Evolutionary conservation across 1,140 invertebrate species (phyloP).

Genomic region (Araneus ventricosus): DNA sequence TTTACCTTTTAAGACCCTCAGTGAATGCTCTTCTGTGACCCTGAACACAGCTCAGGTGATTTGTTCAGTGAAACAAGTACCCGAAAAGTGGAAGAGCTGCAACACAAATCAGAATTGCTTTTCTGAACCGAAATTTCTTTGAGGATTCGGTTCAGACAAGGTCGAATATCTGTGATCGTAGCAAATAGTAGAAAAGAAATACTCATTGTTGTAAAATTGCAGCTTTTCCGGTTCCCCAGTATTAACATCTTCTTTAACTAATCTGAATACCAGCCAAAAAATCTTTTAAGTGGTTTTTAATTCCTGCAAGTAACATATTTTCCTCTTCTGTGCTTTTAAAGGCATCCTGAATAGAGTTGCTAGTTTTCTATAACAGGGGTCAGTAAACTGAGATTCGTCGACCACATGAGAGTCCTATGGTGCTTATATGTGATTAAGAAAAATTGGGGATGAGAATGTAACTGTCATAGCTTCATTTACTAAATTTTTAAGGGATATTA

Average conservation of each 20-base stretch:
- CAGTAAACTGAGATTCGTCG: no score
- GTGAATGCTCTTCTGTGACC: neutral
- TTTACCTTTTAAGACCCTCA: neutral
- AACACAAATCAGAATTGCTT: neutral
- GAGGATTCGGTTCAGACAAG: neutral
- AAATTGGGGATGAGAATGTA: no score
- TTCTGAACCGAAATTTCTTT: neutral
- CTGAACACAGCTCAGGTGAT: neutral
- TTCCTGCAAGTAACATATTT: neutral
- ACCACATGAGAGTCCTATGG: no score
- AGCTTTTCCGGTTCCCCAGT: neutral
- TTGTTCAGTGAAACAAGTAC: neutral
- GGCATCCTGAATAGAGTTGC: neutral
- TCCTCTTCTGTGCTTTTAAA: neutral
- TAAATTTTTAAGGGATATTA: no score
- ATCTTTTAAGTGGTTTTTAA: slow-evolving; percentile 6
- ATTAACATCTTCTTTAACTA: neutral
- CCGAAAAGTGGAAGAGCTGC: neutral
- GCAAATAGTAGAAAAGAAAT: neutral
- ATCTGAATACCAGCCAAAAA: neutral
- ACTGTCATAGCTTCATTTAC: no score
- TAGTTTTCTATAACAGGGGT: no score
- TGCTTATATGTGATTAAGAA: no score
- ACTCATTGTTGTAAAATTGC: neutral
- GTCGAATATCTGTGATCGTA: neutral